Evolutionary conservation across 2,888 invertebrate species (phyloP).

Genomic region (Tetanocera ferruginea): DNA sequence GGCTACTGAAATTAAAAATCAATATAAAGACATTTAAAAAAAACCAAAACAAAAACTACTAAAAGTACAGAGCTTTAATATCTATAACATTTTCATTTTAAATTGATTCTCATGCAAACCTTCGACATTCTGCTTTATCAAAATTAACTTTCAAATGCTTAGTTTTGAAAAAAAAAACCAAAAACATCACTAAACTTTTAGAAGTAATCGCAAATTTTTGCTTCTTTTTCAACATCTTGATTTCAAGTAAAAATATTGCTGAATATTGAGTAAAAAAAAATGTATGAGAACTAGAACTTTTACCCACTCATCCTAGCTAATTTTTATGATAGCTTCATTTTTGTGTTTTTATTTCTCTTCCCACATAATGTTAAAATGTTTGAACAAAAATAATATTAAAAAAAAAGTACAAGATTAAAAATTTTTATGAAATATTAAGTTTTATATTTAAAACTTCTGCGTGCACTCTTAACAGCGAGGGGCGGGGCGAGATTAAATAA

Average conservation of each 20-base stretch:
- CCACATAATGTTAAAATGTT: background rate
- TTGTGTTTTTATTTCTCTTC: background rate
- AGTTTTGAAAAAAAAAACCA: too few relatives aligned
- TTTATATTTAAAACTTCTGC: conserved; percentile 62
- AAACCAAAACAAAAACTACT: background rate
- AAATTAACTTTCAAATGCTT: too few relatives aligned
- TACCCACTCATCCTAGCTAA: background rate
- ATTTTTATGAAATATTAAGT: conserved; percentile 57
- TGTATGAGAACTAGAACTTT: background rate
- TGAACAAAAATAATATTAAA: conserved; percentile 17
- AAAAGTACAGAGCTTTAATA: conserved; percentile 34
- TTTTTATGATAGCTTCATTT: background rate
- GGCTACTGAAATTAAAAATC: background rate
- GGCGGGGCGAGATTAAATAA: conserved; percentile 70
- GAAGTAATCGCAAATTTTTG: background rate
- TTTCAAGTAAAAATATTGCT: background rate
- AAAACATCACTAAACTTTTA: too few relatives aligned
- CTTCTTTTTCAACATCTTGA: background rate
- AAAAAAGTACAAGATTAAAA: conserved; percentile 12
- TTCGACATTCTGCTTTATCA: too few relatives aligned
- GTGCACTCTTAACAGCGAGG: conserved; percentile 70
- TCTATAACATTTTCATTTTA: conserved; percentile 4
- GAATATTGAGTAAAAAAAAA: background rate
- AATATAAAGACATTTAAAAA: background rate
- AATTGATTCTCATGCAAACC: background rate